phyloP scores from a whole-genome alignment of 2,888 invertebrate species.

The Nineta flava region DNA sequence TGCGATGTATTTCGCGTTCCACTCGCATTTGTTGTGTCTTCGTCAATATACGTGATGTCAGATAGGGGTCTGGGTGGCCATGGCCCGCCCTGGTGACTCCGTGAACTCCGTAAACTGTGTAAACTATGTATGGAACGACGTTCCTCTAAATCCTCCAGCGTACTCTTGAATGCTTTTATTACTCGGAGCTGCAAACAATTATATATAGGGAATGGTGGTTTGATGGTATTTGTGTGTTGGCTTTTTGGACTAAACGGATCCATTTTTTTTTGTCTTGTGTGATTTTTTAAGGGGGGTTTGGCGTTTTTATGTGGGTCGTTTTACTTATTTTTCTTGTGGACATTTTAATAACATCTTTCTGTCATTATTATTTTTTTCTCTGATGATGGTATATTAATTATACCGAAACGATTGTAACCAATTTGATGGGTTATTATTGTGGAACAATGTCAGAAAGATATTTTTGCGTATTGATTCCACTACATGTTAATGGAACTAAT shows the following conservation, averaged over 20 bases:
- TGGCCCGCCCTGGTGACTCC: constrained; percentile 56
- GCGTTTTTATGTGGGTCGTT: too few species aligned
- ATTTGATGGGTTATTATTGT: too few species aligned
- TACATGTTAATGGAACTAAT: too few species aligned
- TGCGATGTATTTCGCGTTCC: constrained; percentile 8
- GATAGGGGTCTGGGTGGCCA: constrained; percentile 47
- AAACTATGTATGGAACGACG: constrained; percentile 96
- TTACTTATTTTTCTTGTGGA: too few species aligned
- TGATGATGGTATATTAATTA: too few species aligned
- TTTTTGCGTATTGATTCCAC: too few species aligned
- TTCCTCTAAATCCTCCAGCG: constrained; percentile 98
- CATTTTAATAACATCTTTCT: too few species aligned
- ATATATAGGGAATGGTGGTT: constrained; percentile 1
- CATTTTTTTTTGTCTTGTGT: too few species aligned
- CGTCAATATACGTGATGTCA: constrained; percentile 59
- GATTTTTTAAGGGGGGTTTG: too few species aligned
- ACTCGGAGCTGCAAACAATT: constrained; percentile 93
- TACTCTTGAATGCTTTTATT: constrained; percentile 99
- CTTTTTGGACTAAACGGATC: background rate
- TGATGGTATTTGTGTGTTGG: background rate
- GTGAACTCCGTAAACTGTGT: constrained; percentile 68
- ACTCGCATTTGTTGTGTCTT: constrained; percentile 24
- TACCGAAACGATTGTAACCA: too few species aligned
- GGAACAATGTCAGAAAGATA: too few species aligned
- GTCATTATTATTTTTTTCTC: too few species aligned